A percentile compares a stretch with the other conserved stretches of the same genome.
Evolutionary conservation across 1,140 invertebrate genomes (phyloP).

Genomic region (Coelopa frigida): DNA sequence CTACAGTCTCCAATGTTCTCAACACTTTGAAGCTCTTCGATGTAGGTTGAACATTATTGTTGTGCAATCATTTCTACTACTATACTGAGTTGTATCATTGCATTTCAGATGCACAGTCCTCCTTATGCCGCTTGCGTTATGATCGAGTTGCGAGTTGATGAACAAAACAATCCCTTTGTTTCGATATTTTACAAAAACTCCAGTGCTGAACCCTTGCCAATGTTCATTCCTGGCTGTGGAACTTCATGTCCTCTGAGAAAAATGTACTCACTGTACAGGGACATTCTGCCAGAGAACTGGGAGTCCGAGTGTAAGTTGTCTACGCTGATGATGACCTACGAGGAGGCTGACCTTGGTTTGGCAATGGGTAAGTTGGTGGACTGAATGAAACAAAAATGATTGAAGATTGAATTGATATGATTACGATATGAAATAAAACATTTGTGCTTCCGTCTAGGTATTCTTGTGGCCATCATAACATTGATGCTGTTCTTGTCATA

Average conservation of each 20-base stretch:
- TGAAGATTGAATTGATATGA: background rate
- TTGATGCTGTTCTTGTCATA: conserved; percentile 27
- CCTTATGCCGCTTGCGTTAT: conserved; percentile 64
- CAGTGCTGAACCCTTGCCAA: conserved; percentile 43
- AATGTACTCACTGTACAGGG: conserved; percentile 49
- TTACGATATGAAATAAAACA: background rate
- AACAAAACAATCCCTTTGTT: conserved; percentile 35
- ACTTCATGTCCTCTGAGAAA: conserved; percentile 52
- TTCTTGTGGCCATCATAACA: conserved; percentile 31
- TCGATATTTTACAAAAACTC: conserved; percentile 60
- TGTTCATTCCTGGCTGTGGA: conserved; percentile 55
- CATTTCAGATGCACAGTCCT: conserved; percentile 52
- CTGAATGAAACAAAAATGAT: background rate
- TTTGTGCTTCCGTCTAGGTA: conserved; percentile 17
- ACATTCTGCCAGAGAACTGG: conserved; percentile 52
- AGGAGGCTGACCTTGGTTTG: conserved; percentile 36
- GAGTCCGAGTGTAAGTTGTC: conserved; percentile 49
- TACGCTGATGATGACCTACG: conserved; percentile 39
- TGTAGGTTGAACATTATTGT: conserved; percentile 18
- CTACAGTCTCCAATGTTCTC: conserved; percentile 69
- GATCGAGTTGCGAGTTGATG: conserved; percentile 56
- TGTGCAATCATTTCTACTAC: background rate
- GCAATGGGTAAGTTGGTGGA: conserved; percentile 28
- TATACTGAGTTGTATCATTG: background rate
- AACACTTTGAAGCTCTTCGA: conserved; percentile 68